Base-by-base conservation (phyloP, 1,140 invertebrate species). In the Eurosta solidaginis region DNA sequence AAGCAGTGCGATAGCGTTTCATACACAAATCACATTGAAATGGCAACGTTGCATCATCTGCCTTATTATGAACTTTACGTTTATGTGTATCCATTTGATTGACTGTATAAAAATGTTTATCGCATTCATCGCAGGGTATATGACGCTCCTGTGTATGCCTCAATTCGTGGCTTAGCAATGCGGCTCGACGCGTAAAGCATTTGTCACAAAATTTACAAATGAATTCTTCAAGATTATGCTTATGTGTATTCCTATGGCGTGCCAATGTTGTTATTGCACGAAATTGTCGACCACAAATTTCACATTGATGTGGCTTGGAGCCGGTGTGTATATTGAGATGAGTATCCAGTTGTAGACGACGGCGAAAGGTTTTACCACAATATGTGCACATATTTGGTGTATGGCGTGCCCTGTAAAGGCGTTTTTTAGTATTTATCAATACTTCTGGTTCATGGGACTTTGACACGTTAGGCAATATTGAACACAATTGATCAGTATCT, bases 251-350 rank as follows among this genome's bases (percentile, higher is more conserved):
- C 25, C 79, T 22, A n/a, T 82, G 80, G 0, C 81, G 81, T 42
- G 74, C 76, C 3, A 82, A 63, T 5, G 81, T 82, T 25, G 80
- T 80, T 2, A 79, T 74, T n/a, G 81, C 81, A 14, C 81, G 79
- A 78, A 82, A 89, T 22, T 88, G 87, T 29, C 88, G 91, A n/a
- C 90, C 90, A 81, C 91, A 92, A 42, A 90, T 85, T 59, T 91
- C 88, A 80, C 91, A 91, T 80, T 89, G 91, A 82, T 89, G 91
- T 63, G 89, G 92, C 88, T 90, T 92, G 79, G 90, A 89, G 10
- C 90, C 91, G 0, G 90, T 91, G 81, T 92, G 91, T n/a, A 91
- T 91, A 73, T 90, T 88, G 17, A 90, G 88, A 79, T 92, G 91
- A 0, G 89, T 88, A n/a, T 82, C 81, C 0, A 81, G 76, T 40